A percentile compares a stretch with the other conserved stretches of the same genome.
These are phyloP conservation scores for Ennomos erosarius DNA, from an alignment of 2,888 invertebrate species.

Conservation along the genomic window DNA sequence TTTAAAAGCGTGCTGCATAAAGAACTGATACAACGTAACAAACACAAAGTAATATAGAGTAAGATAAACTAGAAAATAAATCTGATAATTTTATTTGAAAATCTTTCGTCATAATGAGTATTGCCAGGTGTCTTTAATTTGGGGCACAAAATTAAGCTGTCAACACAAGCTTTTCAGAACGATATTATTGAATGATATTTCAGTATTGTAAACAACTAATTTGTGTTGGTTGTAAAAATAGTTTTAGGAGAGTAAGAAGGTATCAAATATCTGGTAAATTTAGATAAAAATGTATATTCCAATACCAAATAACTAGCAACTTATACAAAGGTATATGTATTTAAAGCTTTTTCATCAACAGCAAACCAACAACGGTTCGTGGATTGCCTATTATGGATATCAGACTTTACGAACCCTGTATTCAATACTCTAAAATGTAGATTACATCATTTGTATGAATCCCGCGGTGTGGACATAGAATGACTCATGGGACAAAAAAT, in stretches of 20 bases:
- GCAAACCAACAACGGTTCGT: constrained; percentile 66
- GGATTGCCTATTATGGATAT: constrained; percentile 71
- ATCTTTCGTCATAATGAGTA: constrained; percentile 30
- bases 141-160: constrained; percentile 38
- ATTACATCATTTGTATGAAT: constrained; percentile 63
- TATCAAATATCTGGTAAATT: constrained; percentile 19
- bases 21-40: too few relatives aligned
- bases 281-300: too few relatives aligned
- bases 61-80: constrained; percentile 7
- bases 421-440: constrained; percentile 62
- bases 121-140: constrained; percentile 36
- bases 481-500: constrained; percentile 55
- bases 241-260: constrained; percentile 6
- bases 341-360: constrained; percentile 54
- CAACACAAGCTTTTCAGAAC: constrained; percentile 35
- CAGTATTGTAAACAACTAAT: constrained; percentile 32
- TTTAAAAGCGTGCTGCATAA: too few relatives aligned
- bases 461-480: constrained; percentile 48
- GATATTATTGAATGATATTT: constrained; percentile 38
- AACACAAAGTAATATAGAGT: constrained; percentile 1
- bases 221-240: constrained; percentile 21
- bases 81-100: constrained; percentile 26
- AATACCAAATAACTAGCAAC: neutral
- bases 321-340: constrained; percentile 4
- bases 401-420: constrained; percentile 61